phyloP scores from a whole-genome alignment of 2,113 vertebrate genomes.

The Ivindomyrus marchei region DNA sequence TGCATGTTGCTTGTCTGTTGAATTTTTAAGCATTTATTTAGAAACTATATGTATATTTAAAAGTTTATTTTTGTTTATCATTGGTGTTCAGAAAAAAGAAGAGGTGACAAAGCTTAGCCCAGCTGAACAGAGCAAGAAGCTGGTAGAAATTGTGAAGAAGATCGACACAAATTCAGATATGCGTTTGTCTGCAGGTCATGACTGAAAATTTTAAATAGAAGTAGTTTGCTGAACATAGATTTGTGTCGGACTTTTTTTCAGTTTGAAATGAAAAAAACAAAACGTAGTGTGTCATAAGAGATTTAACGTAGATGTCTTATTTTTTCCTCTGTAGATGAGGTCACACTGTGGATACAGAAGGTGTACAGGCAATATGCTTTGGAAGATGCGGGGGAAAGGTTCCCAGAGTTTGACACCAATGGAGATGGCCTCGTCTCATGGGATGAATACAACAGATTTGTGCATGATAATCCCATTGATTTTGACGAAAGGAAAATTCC shows the following conservation, averaged over 20 bases:
- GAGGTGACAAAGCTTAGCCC: constrained; percentile 74
- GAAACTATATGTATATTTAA: not conserved
- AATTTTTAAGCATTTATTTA: not conserved
- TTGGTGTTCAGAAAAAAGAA: constrained; percentile 66
- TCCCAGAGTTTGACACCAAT: constrained; percentile 75
- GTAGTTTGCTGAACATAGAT: not conserved
- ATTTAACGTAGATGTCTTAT: not conserved
- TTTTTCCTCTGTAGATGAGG: constrained; percentile 67
- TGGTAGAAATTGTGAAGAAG: constrained; percentile 71
- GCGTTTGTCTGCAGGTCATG: constrained; percentile 69
- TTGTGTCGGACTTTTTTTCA: not conserved
- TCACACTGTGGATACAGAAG: constrained; percentile 87
- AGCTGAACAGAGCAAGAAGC: constrained; percentile 68
- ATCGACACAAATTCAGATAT: constrained; percentile 75
- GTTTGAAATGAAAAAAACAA: not conserved
- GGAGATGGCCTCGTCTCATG: constrained; percentile 75
- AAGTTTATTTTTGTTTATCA: not conserved
- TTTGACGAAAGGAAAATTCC: constrained; percentile 68
- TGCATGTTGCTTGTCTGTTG: not conserved
- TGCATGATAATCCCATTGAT: constrained; percentile 73
- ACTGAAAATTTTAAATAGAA: not conserved
- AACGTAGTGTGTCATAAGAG: not conserved
- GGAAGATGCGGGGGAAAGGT: constrained; percentile 82
- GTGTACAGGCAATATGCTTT: constrained; percentile 88
- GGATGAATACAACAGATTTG: constrained; percentile 83